A percentile compares a stretch with the other conserved stretches of the same genome.
Evolutionary conservation across 2,113 vertebrate genomes (phyloP).

Genomic region (Triplophysa tibetana): DNA sequence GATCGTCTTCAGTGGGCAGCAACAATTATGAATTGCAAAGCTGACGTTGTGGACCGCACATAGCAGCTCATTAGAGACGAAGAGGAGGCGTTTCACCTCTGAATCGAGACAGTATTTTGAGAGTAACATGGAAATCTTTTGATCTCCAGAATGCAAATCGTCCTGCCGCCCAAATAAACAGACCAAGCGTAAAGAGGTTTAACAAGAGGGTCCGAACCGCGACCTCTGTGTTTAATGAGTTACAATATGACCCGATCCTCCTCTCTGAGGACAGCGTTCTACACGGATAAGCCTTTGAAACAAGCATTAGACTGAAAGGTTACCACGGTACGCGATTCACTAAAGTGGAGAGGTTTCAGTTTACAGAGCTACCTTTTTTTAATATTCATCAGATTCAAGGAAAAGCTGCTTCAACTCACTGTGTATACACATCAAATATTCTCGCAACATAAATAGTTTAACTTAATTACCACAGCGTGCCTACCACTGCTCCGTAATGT

Average conservation of each 20-base stretch:
- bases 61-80: conserved; percentile 34
- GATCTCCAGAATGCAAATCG: conserved; percentile 48
- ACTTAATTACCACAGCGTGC: conserved; percentile 10
- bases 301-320: conserved; percentile 24
- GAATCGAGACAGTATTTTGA: conserved; percentile 40
- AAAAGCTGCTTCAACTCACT: background rate
- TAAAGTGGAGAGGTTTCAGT: conserved; percentile 24
- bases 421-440: background rate
- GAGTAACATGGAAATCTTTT: conserved; percentile 40
- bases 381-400: conserved; percentile 4
- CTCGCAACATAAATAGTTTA: background rate
- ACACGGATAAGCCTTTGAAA: conserved; percentile 30
- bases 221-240: conserved; percentile 24
- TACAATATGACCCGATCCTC: conserved; percentile 6
- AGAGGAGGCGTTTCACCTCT: conserved; percentile 38
- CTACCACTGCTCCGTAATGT: background rate
- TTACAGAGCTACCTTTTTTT: background rate
- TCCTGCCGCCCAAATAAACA: conserved; percentile 33
- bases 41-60: background rate
- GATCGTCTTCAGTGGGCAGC: conserved; percentile 21
- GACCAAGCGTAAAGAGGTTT: conserved; percentile 16
- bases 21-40: conserved; percentile 45
- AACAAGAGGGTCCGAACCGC: conserved; percentile 31
- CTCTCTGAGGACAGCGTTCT: background rate
- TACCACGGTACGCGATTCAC: background rate